Percentiles rank a stretch among this genome's conserved stretches.
Conservation (phyloP, 1,140 invertebrate species). For the Scaptomyza hsui region DNA sequence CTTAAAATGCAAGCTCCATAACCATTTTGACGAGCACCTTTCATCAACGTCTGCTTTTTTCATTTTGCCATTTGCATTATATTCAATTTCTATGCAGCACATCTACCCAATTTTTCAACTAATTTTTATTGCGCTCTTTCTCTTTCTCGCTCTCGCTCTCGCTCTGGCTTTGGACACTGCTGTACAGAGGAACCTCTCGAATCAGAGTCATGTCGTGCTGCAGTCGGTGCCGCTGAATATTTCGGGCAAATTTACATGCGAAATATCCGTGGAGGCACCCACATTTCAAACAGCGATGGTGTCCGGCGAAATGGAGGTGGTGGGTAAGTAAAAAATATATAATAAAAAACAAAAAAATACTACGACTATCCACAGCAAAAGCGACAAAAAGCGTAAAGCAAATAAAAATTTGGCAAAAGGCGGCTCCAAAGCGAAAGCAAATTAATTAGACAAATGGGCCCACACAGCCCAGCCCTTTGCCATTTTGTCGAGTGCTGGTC, state of each 20-base stretch:
- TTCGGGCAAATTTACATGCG: slow-evolving; percentile 90
- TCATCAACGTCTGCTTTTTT: slow-evolving; percentile 38
- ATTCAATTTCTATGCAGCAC: slow-evolving; percentile 74
- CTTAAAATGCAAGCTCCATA: slow-evolving; percentile 62
- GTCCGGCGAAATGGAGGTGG: slow-evolving; percentile 89
- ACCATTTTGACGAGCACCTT: slow-evolving; percentile 45
- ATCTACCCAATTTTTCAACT: slow-evolving; percentile 69
- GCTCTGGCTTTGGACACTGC: slow-evolving; percentile 13
- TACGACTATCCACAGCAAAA: slow-evolving; percentile 5
- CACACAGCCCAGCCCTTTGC: slow-evolving; percentile 19
- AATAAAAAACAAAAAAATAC: slow-evolving; percentile 31
- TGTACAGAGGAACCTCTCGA: slow-evolving; percentile 86
- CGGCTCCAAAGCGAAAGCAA: slow-evolving; percentile 48
- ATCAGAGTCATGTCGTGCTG: slow-evolving; percentile 87
- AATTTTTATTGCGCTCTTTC: slow-evolving; percentile 39
- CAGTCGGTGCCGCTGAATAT: slow-evolving; percentile 86
- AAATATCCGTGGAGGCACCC: slow-evolving; percentile 93
- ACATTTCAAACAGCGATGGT: slow-evolving; percentile 92
- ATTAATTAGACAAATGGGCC: slow-evolving; percentile 80
- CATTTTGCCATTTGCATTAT: slow-evolving; percentile 41
- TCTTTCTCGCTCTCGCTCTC: slow-evolving; percentile 23
- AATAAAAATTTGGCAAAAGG: slow-evolving; percentile 37
- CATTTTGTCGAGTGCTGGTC: slow-evolving; percentile 37
- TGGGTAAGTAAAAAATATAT: slow-evolving; percentile 86
- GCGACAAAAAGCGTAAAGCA: slow-evolving; percentile 25